Evolutionary conservation across 2,113 vertebrate species (phyloP).

Genomic region (Grallaria varia): DNA sequence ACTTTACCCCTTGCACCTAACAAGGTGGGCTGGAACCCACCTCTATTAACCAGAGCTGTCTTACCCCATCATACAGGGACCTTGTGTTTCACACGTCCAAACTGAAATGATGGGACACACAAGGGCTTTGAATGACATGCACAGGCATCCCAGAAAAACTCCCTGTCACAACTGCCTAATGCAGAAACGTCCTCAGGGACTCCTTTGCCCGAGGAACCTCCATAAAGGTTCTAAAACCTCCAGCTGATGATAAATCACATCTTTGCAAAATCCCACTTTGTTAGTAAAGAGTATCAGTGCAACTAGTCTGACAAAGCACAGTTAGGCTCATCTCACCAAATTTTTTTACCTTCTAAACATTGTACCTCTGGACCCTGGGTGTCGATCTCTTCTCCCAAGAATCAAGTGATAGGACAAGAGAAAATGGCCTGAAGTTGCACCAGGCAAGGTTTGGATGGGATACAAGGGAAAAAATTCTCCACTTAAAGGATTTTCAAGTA

Average conservation of each 20-base stretch:
- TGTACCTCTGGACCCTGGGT: background rate
- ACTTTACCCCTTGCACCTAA: background rate
- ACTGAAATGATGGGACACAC: background rate
- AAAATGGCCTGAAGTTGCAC: background rate
- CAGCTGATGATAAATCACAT: background rate
- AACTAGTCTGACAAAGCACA: background rate
- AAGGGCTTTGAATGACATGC: background rate
- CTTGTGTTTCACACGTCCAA: rapidly evolving
- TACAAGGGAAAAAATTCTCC: background rate
- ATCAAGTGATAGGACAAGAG: background rate
- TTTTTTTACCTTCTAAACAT: background rate
- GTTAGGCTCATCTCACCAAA: background rate
- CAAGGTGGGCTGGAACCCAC: background rate
- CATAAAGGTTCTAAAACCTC: background rate
- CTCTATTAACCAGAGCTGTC: background rate
- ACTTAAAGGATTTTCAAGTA: background rate
- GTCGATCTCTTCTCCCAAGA: background rate
- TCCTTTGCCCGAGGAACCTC: background rate
- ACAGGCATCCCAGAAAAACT: background rate
- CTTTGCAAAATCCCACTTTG: background rate
- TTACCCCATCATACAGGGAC: rapidly evolving
- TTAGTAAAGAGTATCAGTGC: too few species aligned
- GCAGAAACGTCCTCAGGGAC: background rate
- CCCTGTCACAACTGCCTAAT: background rate
- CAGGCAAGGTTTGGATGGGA: background rate